A percentile compares a stretch with the other conserved stretches of the same genome.
Conservation (phyloP, 2,797 vertebrate genomes). For the Macropus fuliginosus region DNA sequence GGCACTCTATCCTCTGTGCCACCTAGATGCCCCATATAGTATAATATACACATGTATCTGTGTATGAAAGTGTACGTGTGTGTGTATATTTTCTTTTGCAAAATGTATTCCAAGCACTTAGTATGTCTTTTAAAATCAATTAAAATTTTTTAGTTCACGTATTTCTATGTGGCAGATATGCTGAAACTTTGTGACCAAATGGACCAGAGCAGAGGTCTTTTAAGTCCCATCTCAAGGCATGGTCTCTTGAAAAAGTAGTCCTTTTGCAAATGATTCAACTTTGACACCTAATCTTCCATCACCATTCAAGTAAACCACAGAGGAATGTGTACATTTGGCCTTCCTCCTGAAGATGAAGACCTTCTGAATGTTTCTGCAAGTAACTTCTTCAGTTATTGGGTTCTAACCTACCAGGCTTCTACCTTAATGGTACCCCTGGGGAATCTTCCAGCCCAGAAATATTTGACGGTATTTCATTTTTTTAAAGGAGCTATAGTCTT, state of each 20-base stretch:
- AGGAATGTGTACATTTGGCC: background rate
- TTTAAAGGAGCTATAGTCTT: slow-evolving; percentile 14
- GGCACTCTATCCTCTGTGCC: background rate
- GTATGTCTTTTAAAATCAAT: too few relatives aligned
- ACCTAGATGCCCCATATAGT: background rate
- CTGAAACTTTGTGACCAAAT: background rate
- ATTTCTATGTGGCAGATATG: background rate
- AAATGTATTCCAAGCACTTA: too few relatives aligned
- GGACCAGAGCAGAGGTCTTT: background rate
- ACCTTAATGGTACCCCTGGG: slow-evolving; percentile 16
- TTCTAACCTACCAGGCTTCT: background rate
- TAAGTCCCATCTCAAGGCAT: background rate
- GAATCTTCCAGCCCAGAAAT: slow-evolving; percentile 24
- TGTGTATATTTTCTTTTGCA: too few relatives aligned
- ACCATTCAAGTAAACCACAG: background rate
- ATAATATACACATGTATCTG: too few relatives aligned
- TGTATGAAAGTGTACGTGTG: too few relatives aligned
- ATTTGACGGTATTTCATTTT: slow-evolving; percentile 40
- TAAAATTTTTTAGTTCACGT: background rate
- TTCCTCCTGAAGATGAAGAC: slow-evolving; percentile 17
- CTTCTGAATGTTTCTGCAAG: background rate
- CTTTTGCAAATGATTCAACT: too few relatives aligned
- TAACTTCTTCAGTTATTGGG: slow-evolving; percentile 10
- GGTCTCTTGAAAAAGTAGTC: background rate
- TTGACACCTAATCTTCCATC: background rate